A percentile compares a stretch with the other conserved stretches of the same genome.
Evolutionary conservation across 2,113 vertebrate genomes (phyloP).

Genomic region (Sakesphorus luctuosus): DNA sequence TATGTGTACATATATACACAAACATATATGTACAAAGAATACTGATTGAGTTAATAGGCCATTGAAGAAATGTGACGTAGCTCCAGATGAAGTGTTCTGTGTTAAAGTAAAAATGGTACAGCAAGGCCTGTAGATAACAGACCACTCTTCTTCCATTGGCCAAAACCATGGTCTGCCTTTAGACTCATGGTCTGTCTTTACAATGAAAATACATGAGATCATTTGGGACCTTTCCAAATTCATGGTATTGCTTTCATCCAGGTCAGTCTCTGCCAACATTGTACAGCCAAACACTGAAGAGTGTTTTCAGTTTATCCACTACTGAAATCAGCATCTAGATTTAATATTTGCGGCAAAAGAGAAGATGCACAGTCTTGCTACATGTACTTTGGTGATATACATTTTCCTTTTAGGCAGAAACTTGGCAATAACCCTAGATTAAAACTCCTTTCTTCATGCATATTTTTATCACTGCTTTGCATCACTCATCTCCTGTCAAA

Average conservation of each 20-base stretch:
- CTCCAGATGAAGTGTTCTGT: slow-evolving; percentile 31
- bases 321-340: slow-evolving; percentile 35
- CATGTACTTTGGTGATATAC: background rate
- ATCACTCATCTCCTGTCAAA: background rate
- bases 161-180: background rate
- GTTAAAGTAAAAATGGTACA: slow-evolving; percentile 22
- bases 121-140: background rate
- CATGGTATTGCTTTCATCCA: background rate
- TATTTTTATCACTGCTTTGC: background rate
- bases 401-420: background rate
- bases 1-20: background rate
- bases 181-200: background rate
- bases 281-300: background rate
- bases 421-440: background rate
- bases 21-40: background rate
- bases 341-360: slow-evolving; percentile 36
- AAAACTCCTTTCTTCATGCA: background rate
- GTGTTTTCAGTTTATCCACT: background rate
- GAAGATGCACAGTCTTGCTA: background rate
- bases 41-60: background rate
- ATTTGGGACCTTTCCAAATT: background rate
- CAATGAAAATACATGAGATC: background rate
- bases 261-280: background rate
- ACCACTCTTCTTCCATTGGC: background rate
- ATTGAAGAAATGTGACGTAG: background rate